Conservation (phyloP, 2,888 invertebrate genomes). For the Stenodera caucasica region DNA sequence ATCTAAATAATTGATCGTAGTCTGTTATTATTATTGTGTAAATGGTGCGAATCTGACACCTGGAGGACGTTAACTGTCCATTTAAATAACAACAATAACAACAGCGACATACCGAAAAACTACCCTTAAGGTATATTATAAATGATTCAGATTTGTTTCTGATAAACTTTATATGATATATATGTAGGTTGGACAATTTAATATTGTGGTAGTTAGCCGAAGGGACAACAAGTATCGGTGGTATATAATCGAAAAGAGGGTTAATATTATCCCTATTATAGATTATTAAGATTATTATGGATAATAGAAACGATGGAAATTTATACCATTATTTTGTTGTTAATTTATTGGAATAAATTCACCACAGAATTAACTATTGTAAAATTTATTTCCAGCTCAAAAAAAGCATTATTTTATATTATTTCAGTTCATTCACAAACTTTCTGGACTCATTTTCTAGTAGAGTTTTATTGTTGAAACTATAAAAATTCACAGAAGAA, state of each 20-base stretch:
- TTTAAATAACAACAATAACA: neutral
- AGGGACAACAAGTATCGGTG: neutral
- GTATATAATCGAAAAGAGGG: neutral
- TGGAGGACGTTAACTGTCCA: neutral
- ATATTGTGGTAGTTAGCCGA: neutral
- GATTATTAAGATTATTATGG: constrained; percentile 2
- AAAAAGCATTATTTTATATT: no score
- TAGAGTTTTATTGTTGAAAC: no score
- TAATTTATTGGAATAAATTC: no score
- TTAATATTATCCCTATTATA: neutral
- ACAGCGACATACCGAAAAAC: neutral
- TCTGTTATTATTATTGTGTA: neutral
- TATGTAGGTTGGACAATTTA: neutral
- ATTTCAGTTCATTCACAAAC: no score
- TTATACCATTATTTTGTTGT: neutral
- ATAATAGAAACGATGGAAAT: constrained; percentile 3
- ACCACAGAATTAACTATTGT: no score
- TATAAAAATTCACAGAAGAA: no score
- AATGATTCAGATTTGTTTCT: neutral
- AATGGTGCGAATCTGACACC: constrained; percentile 6
- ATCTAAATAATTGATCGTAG: no score
- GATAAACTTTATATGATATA: neutral
- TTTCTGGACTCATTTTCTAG: no score
- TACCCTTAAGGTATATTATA: neutral
- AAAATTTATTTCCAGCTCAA: no score